Evolutionary conservation across 1,140 invertebrate species (phyloP), one percentile per base, ranked within the genome.

Genomic region (Leptopilina boulardi): DNA sequence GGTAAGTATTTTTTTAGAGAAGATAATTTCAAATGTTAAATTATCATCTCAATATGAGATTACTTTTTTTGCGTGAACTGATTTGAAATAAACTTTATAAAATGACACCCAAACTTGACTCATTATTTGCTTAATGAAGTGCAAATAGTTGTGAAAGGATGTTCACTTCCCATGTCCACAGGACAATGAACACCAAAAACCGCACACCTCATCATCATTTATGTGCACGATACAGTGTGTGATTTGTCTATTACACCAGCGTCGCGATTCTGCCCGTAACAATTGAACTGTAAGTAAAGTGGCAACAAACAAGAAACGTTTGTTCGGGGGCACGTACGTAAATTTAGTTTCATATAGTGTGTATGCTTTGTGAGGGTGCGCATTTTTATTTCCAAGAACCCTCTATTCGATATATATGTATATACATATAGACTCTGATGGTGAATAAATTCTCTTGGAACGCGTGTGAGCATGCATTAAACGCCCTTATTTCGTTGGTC

Each of bases 251-350:
- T 83, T 83, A 82, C 82, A 82, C 34, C 34, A 66, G 59, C 59
- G 23, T 30, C 59, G 59, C 56, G 11, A 66, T 74, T 77, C 71
- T 77, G 77, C 9, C 66, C 73, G 75, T 81, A 77, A 56, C 79
- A 80, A 75, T 77, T 77, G 80, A 82, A 83, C 78, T 80, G 82
- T 79, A 73, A 82, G 82, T 83, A 83, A 83, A 82, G 76, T 83
- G 82, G 82, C 80, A 83, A 82, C 82, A 83, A 83, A 83, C 80
- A 79, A 77, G 41, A 66, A 76, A 56, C 78, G 56, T 77, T 77
- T 80, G 71, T 70, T 71, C 54, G 76, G 80, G 82, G 82, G 82
- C 77, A 74, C 80, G 73, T 66, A 66, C 59, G 21, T 66, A 66
- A 10, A 66, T 34, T 79, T 77, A 38, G 77, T 42, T 54, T 19